phyloP scores from a whole-genome alignment of 2,888 invertebrate genomes.

The Sylvicola fuscatus region DNA sequence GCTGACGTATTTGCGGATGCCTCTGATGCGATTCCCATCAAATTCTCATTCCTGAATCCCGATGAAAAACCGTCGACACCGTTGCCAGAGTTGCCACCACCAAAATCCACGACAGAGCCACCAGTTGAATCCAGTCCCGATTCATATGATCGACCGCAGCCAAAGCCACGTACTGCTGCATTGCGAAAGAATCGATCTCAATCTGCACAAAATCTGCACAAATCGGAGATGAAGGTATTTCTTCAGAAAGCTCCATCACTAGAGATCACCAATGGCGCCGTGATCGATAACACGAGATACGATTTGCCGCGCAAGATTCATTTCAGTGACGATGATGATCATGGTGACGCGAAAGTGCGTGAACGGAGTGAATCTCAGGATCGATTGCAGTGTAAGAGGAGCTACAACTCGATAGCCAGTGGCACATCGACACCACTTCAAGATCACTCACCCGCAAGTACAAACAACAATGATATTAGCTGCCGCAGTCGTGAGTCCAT shows the following conservation, averaged over 20 bases:
- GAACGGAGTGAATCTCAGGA: not conserved
- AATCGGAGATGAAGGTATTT: slow-evolving; percentile 18
- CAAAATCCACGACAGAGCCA: not conserved
- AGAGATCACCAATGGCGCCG: slow-evolving; percentile 9
- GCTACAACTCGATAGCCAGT: not conserved
- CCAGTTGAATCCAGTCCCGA: not conserved
- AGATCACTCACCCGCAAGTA: not conserved
- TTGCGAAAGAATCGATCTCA: slow-evolving; percentile 15
- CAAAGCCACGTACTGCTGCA: not conserved
- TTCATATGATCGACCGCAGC: slow-evolving; percentile 1
- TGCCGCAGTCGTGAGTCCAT: not conserved
- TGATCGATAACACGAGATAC: slow-evolving; percentile 10
- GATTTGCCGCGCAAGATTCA: slow-evolving; percentile 12
- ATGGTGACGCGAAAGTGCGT: not conserved
- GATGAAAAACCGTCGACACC: slow-evolving; percentile 2
- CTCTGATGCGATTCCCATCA: slow-evolving; percentile 13
- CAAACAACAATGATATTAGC: slow-evolving; percentile 1
- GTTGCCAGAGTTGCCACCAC: not conserved
- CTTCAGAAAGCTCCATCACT: slow-evolving; percentile 20
- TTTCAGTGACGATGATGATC: not conserved
- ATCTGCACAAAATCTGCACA: slow-evolving; percentile 20
- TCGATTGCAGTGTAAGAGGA: not conserved
- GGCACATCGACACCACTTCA: not conserved
- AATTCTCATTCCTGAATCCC: not conserved
- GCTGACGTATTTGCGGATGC: slow-evolving; percentile 21